These are phyloP conservation scores for Drepana falcataria DNA, from an alignment of 2,888 invertebrate species.

Conservation along the genomic window DNA sequence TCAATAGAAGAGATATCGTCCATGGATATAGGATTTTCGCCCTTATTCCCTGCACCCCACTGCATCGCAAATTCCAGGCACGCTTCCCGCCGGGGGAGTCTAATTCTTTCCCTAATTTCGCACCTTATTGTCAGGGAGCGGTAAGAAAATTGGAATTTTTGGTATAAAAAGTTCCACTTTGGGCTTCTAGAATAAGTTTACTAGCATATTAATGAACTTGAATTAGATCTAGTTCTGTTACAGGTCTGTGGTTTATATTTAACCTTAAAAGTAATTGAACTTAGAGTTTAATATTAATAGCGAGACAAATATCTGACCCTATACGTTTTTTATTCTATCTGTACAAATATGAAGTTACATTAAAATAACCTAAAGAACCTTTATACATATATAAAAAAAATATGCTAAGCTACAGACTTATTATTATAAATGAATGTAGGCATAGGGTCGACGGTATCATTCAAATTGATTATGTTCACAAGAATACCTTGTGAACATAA, in stretches of 20 bases:
- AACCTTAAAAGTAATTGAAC: background rate
- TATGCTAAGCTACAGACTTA: no score
- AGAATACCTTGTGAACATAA: background rate
- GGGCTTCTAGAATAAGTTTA: conserved; percentile 2
- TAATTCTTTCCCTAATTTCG: conserved; percentile 76
- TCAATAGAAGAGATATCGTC: conserved; percentile 40
- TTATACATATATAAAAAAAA: no score
- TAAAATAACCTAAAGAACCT: no score
- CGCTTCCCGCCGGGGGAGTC: conserved; percentile 60
- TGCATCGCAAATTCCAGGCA: conserved; percentile 60
- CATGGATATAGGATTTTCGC: conserved; percentile 29
- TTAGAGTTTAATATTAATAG: background rate
- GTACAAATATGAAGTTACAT: no score
- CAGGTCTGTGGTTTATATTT: background rate
- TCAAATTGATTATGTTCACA: background rate
- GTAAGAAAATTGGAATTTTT: conserved; percentile 66
- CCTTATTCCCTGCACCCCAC: conserved; percentile 25
- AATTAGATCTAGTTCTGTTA: background rate
- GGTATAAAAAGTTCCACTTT: conserved; percentile 38
- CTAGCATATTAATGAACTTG: conserved; percentile 2
- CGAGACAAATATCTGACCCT: no score
- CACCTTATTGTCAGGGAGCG: conserved; percentile 69
- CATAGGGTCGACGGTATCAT: background rate
- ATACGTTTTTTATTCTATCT: no score
- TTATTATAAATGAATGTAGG: background rate